phyloP scores from a whole-genome alignment of 2,113 vertebrate species.

The Sturnus vulgaris region DNA sequence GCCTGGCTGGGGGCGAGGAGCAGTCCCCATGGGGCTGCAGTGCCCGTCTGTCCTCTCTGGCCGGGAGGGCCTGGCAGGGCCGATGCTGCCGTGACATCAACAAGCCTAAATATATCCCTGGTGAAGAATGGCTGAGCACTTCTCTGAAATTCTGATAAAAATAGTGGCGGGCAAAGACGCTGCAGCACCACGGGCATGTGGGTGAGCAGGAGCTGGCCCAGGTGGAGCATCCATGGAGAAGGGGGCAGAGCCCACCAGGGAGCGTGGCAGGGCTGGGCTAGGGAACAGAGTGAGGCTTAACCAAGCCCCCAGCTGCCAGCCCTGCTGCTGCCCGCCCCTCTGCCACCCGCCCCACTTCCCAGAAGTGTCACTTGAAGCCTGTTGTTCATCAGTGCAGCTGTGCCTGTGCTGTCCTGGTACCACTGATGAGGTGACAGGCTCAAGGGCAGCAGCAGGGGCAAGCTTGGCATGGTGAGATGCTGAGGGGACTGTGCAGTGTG shows the following conservation, averaged over 20 bases:
- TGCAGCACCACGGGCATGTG: not conserved
- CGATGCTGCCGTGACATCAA: conserved; percentile 42
- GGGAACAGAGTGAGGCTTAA: not conserved
- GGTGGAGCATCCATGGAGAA: not conserved
- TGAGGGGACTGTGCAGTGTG: too few relatives aligned
- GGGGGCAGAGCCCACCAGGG: not conserved
- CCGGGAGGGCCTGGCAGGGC: not conserved
- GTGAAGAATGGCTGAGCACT: conserved; percentile 65
- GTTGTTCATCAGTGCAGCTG: conserved; percentile 30
- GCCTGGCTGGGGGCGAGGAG: not conserved
- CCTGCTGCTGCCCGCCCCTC: not conserved
- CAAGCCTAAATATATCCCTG: conserved; percentile 63
- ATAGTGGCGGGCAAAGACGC: conserved; percentile 73
- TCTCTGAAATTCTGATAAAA: conserved; percentile 90
- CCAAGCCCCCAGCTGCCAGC: not conserved
- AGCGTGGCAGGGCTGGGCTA: rapidly evolving
- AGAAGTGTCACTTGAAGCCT: conserved; percentile 59
- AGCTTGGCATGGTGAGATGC: not conserved
- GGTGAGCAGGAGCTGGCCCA: not conserved
- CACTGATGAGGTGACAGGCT: not conserved
- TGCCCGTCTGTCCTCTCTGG: conserved; percentile 11
- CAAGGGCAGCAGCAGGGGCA: conserved; percentile 9
- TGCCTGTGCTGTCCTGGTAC: not conserved
- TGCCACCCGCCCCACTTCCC: not conserved
- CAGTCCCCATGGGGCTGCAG: not conserved